These are phyloP conservation scores for Hesperia comma DNA, from an alignment of 2,888 invertebrate genomes.

Conservation along the genomic window DNA sequence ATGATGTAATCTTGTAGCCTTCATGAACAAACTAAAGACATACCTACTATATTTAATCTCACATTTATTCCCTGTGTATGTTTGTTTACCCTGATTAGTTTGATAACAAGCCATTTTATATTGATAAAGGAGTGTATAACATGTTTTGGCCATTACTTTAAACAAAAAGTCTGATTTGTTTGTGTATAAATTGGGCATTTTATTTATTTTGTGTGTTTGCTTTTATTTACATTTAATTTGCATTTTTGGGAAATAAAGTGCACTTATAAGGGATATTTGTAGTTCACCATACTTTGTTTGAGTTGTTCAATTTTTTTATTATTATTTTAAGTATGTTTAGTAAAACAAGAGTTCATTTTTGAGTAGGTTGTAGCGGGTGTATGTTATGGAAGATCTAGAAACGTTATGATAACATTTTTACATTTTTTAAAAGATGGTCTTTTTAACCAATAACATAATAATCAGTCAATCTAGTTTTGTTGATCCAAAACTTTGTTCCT, in stretches of 20 bases:
- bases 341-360: background rate
- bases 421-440: too few species aligned
- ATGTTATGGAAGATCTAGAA: background rate
- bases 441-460: too few species aligned
- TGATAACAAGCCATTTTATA: background rate
- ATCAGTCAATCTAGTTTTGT: too few species aligned
- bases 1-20: conserved; percentile 7
- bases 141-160: background rate
- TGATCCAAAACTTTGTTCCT: background rate
- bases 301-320: conserved; percentile 1
- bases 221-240: background rate
- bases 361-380: background rate
- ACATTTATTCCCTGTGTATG: background rate
- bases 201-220: conserved; percentile 30
- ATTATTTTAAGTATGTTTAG: background rate
- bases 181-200: conserved; percentile 21
- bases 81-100: background rate
- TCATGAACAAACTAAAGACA: background rate
- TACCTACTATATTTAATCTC: background rate
- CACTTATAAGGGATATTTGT: background rate
- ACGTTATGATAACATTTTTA: too few species aligned
- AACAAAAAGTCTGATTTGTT: conserved; percentile 37
- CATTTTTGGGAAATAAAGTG: conserved; percentile 1
- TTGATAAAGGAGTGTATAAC: too few species aligned
- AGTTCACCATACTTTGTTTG: background rate